phyloP scores from a whole-genome alignment of 2,888 invertebrate genomes.

The Nezara viridula region DNA sequence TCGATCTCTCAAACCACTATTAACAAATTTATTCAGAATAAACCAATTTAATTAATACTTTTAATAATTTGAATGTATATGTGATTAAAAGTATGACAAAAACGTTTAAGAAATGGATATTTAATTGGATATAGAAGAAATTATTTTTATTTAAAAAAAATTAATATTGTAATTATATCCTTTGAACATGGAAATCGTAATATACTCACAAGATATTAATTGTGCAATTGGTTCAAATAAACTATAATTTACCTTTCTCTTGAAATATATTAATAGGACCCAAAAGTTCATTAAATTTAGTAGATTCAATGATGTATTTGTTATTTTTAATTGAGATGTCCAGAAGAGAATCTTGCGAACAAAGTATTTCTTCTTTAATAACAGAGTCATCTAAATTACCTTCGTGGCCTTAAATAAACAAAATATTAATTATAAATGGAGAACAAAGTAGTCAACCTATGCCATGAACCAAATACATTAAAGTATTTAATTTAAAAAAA shows the following conservation, averaged over 20 bases:
- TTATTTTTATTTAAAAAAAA: too few relatives aligned
- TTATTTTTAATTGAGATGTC: not conserved
- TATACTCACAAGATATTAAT: not conserved
- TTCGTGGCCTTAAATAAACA: not conserved
- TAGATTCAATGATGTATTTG: not conserved
- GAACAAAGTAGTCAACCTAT: not conserved
- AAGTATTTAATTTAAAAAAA: not conserved
- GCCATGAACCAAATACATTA: not conserved
- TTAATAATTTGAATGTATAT: too few relatives aligned
- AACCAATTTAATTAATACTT: too few relatives aligned
- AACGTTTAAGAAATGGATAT: too few relatives aligned
- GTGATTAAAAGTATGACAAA: too few relatives aligned
- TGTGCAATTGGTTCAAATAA: not conserved
- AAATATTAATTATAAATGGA: not conserved
- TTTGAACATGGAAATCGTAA: too few relatives aligned
- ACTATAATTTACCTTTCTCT: slow-evolving; percentile 5
- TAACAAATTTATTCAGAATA: too few relatives aligned
- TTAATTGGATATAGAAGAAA: too few relatives aligned
- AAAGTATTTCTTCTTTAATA: not conserved
- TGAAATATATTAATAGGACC: not conserved
- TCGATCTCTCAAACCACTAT: too few relatives aligned
- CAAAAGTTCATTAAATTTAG: not conserved
- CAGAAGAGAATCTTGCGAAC: not conserved
- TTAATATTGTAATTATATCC: too few relatives aligned
- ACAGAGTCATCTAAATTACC: not conserved